Evolutionary conservation across 2,113 vertebrate species (phyloP), one percentile per base, ranked within the genome.

Genomic region (Neolamprologus fasciatus): DNA sequence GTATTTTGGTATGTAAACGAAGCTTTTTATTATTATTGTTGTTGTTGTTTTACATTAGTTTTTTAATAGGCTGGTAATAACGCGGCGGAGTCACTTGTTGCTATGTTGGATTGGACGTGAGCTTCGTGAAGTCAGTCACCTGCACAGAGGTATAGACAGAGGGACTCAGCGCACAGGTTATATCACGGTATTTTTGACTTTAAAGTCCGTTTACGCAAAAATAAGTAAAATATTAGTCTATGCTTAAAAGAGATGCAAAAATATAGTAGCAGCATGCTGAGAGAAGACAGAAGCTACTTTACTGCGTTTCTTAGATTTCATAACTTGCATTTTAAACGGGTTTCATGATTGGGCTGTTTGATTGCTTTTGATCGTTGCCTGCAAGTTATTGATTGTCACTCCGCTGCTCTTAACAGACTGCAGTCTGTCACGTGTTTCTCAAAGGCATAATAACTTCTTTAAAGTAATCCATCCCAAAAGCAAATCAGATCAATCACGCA

Each of bases 1-100:
- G 94, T 91, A 91, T 90, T 95, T 94, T 86, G 94, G 94, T 95
- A 91, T 4, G 92, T 94, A 91, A 68, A 83, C 40, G 31, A 78
- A 4, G 51, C 85, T 8, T 33, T 14, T 3, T 80, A 6, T 21
- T 55, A 81, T 61, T 58, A 31, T n/a, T 50, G 0, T 76, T 71
- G 1, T n/a, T 19, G 4, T 21, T 86, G 57, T 61, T n/a, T 26
- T 10, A 7, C 1, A 37, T 17, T 40, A 68, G 37, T 86, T 80
- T 58, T 19, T 28, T 26, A 11, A 51, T 40, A 28, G 58, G 16
- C 16, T 23, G 53, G 26, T 28, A 12, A 42, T 21, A 79, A 47
- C 14, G 86, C 45, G 11, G 81, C 40, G 14, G 80, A 90, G 47
- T 86, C 91, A 95, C 95, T 94, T 95, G 95, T 95, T 95, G 95